A percentile compares a stretch with the other conserved stretches of the same genome.
Evolutionary conservation across 2,888 invertebrate species (phyloP).

Genomic region (Caenorhabditis wallacei): DNA sequence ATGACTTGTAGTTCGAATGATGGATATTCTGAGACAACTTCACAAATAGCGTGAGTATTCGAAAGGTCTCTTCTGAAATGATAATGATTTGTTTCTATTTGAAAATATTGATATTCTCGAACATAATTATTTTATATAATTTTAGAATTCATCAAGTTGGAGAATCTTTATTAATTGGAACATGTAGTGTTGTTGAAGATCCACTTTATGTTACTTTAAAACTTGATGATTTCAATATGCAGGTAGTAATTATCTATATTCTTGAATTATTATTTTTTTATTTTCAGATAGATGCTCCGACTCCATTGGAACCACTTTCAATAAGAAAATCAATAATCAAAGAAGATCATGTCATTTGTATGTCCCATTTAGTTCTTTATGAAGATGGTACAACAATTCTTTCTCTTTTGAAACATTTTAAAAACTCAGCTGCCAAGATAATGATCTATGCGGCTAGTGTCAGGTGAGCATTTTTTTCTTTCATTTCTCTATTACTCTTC

Average conservation of each 20-base stretch:
- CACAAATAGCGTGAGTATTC: conserved; percentile 45
- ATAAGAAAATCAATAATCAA: conserved; percentile 8
- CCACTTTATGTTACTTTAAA: conserved; percentile 55
- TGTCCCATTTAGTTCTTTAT: conserved; percentile 63
- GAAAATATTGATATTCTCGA: too few relatives aligned
- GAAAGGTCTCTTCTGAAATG: background rate
- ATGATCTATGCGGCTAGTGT: conserved; percentile 63
- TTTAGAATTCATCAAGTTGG: conserved; percentile 56
- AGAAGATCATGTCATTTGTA: conserved; percentile 60
- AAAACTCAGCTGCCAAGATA: conserved; percentile 49
- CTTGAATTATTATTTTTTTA: background rate
- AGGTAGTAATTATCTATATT: conserved; percentile 10
- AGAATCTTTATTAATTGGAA: conserved; percentile 48
- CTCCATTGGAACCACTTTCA: conserved; percentile 7
- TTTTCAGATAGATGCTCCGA: conserved; percentile 61
- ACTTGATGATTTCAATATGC: conserved; percentile 59
- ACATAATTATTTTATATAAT: too few relatives aligned
- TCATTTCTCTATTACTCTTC: background rate
- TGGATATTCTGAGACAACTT: conserved; percentile 45
- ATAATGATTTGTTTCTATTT: too few relatives aligned
- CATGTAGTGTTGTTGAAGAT: conserved; percentile 53
- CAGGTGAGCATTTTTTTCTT: conserved; percentile 17
- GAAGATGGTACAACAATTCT: conserved; percentile 63
- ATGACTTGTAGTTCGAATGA: conserved; percentile 61
- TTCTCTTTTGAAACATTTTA: conserved; percentile 60